phyloP scores from a whole-genome alignment of 2,888 invertebrate species.

The Graphium colonna region DNA sequence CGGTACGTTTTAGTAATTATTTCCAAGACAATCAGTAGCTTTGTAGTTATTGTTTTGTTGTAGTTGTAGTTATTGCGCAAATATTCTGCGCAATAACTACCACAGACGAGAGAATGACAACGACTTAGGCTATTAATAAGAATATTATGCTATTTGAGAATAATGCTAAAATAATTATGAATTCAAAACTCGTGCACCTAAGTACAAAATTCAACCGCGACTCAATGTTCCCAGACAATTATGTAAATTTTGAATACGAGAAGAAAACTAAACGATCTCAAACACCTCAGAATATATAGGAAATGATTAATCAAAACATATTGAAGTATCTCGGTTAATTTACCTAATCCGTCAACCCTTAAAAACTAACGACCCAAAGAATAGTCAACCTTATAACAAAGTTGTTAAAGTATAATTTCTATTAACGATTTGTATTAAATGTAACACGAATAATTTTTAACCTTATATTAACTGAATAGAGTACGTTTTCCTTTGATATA shows the following conservation, averaged over 20 bases:
- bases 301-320: conserved; percentile 36
- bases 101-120: too few species aligned
- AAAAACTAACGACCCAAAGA: conserved; percentile 1
- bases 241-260: conserved; percentile 30
- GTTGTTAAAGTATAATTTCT: background rate
- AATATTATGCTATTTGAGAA: too few species aligned
- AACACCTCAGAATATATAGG: conserved; percentile 31
- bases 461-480: background rate
- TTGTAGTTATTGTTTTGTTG: too few species aligned
- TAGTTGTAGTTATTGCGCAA: too few species aligned
- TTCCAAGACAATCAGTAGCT: too few species aligned
- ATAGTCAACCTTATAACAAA: conserved; percentile 7
- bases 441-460: background rate
- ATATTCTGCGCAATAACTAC: too few species aligned
- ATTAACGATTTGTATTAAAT: background rate
- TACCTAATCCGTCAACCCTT: conserved; percentile 30
- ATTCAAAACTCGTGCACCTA: too few species aligned
- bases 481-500: conserved; percentile 18
- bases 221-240: conserved; percentile 28
- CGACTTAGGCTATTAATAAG: background rate
- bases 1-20: too few species aligned
- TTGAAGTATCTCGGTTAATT: conserved; percentile 23
- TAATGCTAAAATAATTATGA: too few species aligned
- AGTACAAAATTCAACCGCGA: background rate
- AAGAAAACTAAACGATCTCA: conserved; percentile 33